Evolutionary conservation across 2,888 invertebrate species (phyloP).

Genomic region (Julus scandinavius): DNA sequence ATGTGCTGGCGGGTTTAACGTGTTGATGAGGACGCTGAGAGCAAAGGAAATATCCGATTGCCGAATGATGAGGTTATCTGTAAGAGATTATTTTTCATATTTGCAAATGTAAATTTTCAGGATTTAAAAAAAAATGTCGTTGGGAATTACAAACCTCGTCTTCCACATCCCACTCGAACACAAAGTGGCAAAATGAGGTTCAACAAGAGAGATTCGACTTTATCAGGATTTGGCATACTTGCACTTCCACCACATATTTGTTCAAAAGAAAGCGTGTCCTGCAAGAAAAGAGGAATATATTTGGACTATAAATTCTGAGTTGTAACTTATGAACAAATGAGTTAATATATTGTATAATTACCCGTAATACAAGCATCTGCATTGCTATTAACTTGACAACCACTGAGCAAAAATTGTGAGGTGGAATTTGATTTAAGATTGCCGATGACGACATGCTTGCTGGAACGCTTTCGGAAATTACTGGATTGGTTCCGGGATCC

Average conservation of each 20-base stretch:
- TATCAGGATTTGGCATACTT: conserved; percentile 87
- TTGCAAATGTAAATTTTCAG: background rate
- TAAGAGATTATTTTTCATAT: conserved; percentile 66
- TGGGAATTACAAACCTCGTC: conserved; percentile 76
- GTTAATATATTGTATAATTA: conserved; percentile 66
- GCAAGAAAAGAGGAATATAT: conserved; percentile 57
- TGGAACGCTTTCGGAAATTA: conserved; percentile 76
- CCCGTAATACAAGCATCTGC: conserved; percentile 93
- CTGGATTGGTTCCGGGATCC: conserved; percentile 71
- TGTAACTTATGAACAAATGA: background rate
- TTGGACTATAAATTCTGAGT: background rate
- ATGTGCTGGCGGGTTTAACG: conserved; percentile 73
- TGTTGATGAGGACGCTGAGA: conserved; percentile 87
- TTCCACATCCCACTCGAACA: conserved; percentile 91
- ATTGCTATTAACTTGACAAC: conserved; percentile 94
- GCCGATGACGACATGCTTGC: conserved; percentile 73
- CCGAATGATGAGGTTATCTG: conserved; percentile 89
- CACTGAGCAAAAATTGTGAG: conserved; percentile 93
- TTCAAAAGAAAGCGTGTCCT: conserved; percentile 89
- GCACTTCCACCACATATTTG: conserved; percentile 94
- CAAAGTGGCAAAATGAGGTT: conserved; percentile 97
- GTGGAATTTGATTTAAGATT: conserved; percentile 90
- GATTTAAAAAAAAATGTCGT: background rate
- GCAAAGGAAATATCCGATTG: conserved; percentile 91
- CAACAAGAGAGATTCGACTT: conserved; percentile 94